These are phyloP conservation scores for Cryptus armator DNA, from an alignment of 2,888 invertebrate species.

Conservation along the genomic window DNA sequence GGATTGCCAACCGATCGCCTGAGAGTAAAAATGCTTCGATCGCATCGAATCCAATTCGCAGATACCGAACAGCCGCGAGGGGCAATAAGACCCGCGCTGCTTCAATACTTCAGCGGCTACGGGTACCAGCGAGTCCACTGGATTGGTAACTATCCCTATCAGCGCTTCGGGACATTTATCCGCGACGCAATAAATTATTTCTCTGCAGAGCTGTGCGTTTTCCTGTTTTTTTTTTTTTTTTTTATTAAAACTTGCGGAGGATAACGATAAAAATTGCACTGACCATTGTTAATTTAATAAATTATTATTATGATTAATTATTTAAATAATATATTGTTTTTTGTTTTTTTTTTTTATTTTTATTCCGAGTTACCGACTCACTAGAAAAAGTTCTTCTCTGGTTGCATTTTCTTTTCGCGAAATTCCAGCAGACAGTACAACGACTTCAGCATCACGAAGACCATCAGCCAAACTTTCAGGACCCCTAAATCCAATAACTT, in stretches of 20 bases:
- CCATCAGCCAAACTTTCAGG: constrained; percentile 85
- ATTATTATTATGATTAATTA: neutral
- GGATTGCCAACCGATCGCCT: constrained; percentile 10
- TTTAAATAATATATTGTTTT: too few relatives aligned
- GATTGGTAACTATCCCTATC: constrained; percentile 64
- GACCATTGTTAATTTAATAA: neutral
- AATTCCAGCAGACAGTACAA: constrained; percentile 86
- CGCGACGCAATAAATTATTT: constrained; percentile 45
- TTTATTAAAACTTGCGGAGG: neutral
- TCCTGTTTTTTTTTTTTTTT: constrained; percentile 17
- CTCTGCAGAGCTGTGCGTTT: constrained; percentile 80
- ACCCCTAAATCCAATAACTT: constrained; percentile 46
- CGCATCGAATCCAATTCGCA: constrained; percentile 43
- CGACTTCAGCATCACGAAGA: constrained; percentile 86
- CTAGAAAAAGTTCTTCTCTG: constrained; percentile 87
- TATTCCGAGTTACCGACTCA: constrained; percentile 69
- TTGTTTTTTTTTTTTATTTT: neutral
- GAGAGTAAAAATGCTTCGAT: constrained; percentile 12
- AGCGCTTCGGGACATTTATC: constrained; percentile 57
- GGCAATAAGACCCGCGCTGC: constrained; percentile 71
- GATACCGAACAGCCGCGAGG: constrained; percentile 30
- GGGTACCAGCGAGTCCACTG: constrained; percentile 59
- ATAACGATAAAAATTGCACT: neutral
- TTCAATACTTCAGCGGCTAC: constrained; percentile 44
- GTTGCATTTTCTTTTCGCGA: constrained; percentile 88